Conservation (phyloP, 2,888 invertebrate species). For the Dryococelus australis region DNA sequence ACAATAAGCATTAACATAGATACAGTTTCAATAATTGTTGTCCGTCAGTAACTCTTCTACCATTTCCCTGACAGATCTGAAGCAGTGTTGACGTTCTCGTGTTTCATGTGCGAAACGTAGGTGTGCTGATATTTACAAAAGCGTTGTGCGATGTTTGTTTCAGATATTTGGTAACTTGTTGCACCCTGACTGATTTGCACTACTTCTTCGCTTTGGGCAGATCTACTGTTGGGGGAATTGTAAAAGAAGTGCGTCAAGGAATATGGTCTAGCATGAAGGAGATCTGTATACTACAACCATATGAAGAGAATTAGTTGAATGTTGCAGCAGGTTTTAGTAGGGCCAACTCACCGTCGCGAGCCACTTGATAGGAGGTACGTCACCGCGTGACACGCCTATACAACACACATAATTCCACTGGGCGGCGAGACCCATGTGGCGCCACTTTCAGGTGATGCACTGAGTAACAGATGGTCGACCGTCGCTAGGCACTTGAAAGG, state of each 20-base stretch:
- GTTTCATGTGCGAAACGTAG: background rate
- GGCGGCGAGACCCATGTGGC: too few relatives aligned
- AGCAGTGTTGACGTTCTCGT: too few relatives aligned
- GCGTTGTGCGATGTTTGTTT: background rate
- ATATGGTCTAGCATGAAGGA: slow-evolving; percentile 29
- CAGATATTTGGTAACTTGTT: slow-evolving; percentile 27
- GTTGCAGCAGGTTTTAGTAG: slow-evolving; percentile 12
- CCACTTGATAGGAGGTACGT: too few relatives aligned
- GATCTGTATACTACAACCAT: background rate
- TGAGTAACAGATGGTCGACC: too few relatives aligned
- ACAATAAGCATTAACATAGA: background rate
- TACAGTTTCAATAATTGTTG: background rate
- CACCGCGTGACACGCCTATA: too few relatives aligned
- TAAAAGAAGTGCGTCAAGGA: slow-evolving; percentile 18
- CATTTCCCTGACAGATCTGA: too few relatives aligned
- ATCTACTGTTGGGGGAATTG: slow-evolving; percentile 28
- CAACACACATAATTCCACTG: too few relatives aligned
- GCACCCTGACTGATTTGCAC: slow-evolving; percentile 29
- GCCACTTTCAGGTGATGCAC: too few relatives aligned
- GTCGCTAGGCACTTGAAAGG: too few relatives aligned
- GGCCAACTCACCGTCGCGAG: background rate
- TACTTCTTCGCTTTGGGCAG: slow-evolving; percentile 3
- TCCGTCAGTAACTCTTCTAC: too few relatives aligned
- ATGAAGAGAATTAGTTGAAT: background rate
- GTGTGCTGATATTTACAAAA: background rate